These are phyloP conservation scores for Philypnodon macrostomus DNA, from an alignment of 2,797 vertebrate species.

Conservation along the genomic window DNA sequence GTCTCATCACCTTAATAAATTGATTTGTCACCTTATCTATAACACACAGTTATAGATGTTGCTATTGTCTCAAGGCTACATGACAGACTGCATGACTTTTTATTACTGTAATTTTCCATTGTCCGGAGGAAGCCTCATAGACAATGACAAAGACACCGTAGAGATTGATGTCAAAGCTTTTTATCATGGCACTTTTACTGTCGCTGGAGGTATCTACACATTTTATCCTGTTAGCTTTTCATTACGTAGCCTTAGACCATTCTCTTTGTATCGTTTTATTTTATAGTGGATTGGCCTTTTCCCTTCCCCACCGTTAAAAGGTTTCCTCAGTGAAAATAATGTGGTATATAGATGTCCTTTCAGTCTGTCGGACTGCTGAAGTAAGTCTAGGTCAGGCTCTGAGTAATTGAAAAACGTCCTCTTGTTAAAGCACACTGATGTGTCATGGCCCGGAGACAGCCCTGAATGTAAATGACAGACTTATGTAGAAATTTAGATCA, in stretches of 20 bases:
- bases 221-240: background rate
- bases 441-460: slow-evolving; percentile 16
- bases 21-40: too few relatives aligned
- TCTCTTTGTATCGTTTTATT: background rate
- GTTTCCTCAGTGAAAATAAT: slow-evolving; percentile 14
- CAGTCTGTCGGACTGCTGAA: slow-evolving; percentile 11
- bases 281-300: slow-evolving; percentile 8
- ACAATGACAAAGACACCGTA: too few relatives aligned
- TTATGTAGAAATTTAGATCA: background rate
- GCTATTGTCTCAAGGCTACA: background rate
- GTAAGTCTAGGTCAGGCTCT: slow-evolving; percentile 5
- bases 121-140: background rate
- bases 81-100: background rate
- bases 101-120: background rate
- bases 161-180: background rate
- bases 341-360: slow-evolving; percentile 2
- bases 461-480: slow-evolving; percentile 15
- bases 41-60: background rate
- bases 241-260: background rate
- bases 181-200: background rate
- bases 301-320: slow-evolving; percentile 6
- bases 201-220: background rate
- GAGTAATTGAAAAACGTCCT: slow-evolving; percentile 46
- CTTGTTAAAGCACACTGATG: slow-evolving; percentile 27
- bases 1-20: too few relatives aligned